phyloP scores from a whole-genome alignment of 1,140 invertebrate species.

The Caenorhabditis briggsae region DNA sequence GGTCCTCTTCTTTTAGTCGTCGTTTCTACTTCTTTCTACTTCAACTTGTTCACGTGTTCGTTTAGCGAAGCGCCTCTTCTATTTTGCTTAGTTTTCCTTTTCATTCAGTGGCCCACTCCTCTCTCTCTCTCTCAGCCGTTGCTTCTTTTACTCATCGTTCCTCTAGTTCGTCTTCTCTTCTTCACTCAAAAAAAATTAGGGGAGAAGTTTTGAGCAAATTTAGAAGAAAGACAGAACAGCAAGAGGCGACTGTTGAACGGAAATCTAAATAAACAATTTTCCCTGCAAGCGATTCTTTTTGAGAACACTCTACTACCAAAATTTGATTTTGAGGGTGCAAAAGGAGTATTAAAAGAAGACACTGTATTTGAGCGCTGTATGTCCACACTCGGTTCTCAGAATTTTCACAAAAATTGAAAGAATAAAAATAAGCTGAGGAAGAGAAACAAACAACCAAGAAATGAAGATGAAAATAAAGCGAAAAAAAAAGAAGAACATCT shows the following conservation, averaged over 20 bases:
- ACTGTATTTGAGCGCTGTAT: no score
- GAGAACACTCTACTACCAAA: neutral
- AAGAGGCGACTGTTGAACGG: neutral
- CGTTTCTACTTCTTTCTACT: neutral
- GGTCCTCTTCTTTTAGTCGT: neutral
- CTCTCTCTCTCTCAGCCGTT: neutral
- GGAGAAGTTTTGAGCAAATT: neutral
- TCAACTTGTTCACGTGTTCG: conserved; percentile 49
- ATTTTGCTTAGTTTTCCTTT: conserved; percentile 16
- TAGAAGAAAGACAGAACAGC: neutral
- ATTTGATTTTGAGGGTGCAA: no score
- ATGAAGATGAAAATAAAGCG: no score
- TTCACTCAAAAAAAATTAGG: conserved; percentile 12
- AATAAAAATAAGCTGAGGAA: neutral
- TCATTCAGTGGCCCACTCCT: conserved; percentile 37
- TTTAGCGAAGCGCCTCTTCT: conserved; percentile 51
- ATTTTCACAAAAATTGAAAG: no score
- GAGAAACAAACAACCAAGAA: neutral
- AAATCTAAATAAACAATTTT: conserved; percentile 53
- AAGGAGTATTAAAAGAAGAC: no score
- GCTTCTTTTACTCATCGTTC: conserved; percentile 3
- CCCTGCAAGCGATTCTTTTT: neutral
- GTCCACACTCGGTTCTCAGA: no score
- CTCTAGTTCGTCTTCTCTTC: neutral
- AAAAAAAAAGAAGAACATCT: conserved; percentile 31